phyloP scores from a whole-genome alignment of 2,797 vertebrate species.

The Synanceia verrucosa region DNA sequence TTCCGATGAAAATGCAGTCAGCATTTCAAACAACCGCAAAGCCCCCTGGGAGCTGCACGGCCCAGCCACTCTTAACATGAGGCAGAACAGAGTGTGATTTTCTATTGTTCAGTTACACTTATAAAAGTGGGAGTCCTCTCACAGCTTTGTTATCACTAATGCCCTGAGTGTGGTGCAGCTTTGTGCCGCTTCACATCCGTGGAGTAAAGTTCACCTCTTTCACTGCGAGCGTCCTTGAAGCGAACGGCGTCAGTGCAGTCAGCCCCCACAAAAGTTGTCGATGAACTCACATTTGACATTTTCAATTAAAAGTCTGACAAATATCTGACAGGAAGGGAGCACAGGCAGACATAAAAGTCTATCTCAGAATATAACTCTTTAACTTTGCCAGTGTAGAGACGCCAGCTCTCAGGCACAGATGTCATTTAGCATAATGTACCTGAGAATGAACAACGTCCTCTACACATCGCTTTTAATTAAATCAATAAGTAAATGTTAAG shows the following conservation, averaged over 20 bases:
- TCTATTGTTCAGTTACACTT: background rate
- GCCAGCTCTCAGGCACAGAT: background rate
- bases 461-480: conserved; percentile 16
- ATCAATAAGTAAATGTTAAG: conserved; percentile 28
- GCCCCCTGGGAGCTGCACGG: conserved; percentile 4
- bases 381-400: conserved; percentile 14
- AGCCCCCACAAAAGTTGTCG: conserved; percentile 33
- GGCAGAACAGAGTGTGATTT: background rate
- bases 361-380: conserved; percentile 23
- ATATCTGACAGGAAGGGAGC: conserved; percentile 39
- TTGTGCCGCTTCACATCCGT: background rate
- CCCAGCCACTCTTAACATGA: background rate
- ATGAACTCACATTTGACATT: conserved; percentile 60
- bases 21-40: conserved; percentile 40
- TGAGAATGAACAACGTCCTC: conserved; percentile 2
- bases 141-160: conserved; percentile 3
- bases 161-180: background rate
- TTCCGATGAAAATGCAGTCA: conserved; percentile 39
- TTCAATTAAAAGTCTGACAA: conserved; percentile 72
- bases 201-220: conserved; percentile 44
- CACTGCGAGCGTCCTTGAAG: conserved; percentile 39
- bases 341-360: conserved; percentile 10
- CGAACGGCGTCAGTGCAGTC: background rate
- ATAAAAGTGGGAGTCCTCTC: conserved; percentile 1
- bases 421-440: background rate